Conservation (phyloP, 2,113 vertebrate genomes). For the Phaethornis superciliosus region DNA sequence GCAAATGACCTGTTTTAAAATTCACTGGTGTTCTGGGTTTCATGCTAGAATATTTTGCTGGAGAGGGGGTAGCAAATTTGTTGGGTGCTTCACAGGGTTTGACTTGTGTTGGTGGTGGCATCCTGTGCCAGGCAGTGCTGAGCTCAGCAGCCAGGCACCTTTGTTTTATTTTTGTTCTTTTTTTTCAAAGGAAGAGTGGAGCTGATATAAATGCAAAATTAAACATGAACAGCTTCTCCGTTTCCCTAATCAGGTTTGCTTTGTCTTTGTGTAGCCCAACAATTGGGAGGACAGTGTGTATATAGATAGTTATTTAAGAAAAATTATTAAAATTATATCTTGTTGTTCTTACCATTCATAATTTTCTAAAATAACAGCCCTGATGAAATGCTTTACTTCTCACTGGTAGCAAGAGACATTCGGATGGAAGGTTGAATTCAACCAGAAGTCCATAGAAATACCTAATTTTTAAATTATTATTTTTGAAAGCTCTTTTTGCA, state of each 20-base stretch:
- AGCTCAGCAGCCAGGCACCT: not conserved
- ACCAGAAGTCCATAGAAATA: not conserved
- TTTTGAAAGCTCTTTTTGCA: not conserved
- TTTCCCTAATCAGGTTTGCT: not conserved
- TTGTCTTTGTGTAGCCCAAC: not conserved
- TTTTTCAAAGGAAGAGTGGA: not conserved
- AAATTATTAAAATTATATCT: not conserved
- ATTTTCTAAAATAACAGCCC: not conserved
- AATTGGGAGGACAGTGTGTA: not conserved
- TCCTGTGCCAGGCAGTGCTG: not conserved
- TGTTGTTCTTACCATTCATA: not conserved
- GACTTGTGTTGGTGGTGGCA: not conserved
- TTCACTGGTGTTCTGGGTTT: not conserved
- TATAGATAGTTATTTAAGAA: not conserved
- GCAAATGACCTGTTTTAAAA: not conserved
- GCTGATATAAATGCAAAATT: not conserved
- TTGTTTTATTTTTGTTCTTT: not conserved
- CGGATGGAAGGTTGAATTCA: not conserved
- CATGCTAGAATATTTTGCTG: not conserved
- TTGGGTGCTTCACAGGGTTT: not conserved
- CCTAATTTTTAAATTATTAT: not conserved
- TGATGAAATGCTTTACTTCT: not conserved
- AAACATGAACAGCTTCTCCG: rapidly evolving
- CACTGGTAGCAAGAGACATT: not conserved
- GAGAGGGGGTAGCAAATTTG: not conserved